Base-by-base conservation (phyloP, 2,888 invertebrate species). In the Volucella zonaria region DNA sequence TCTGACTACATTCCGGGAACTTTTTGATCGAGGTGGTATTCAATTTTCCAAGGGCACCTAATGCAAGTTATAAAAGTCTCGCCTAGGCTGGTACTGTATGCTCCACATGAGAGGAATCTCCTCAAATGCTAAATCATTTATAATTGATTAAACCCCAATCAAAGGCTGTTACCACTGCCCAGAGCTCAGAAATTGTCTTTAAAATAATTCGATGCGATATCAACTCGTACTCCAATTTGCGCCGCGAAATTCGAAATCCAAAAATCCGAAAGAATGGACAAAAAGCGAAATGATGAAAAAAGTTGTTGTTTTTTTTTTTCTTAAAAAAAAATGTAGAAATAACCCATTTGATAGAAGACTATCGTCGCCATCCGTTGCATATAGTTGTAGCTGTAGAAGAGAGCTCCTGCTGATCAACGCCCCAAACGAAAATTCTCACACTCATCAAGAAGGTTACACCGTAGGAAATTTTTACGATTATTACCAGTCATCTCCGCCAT, bases 391-490 rank as follows among this genome's bases (percentile, higher is more conserved):
- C 14, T 43, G 8, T 38, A 11, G 42, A 15, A 10, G 15, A 38
- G 66, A 14, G 31, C 74, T 58, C 80, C 70, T 70, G 75, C 80
- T 81, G 80, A 62, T 59, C 80, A 54, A 51, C 42, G 40, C 54
- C 49, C 58, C 47, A 71, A 61, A 74, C 56, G 51, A 64, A 81
- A 71, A 18, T 85, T 85, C 85, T 85, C 85, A 85, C 85, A 85
- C 81, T 85, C 81, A 85, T 85, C 85, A 85, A 71, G 77, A 79
- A 77, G 73, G 81, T 67, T 85, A 81, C 71, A 76, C 76, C 81
- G 76, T 81, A 81, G 76, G 81, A 81, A 81, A 42, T 81, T 77
- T 77, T 85, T 81, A 85, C 77, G 85, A 81, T 85, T 85, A 85
- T 85, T 85, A 76, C 85, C 76, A 81, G 71, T 81, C 80, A 81